Percentiles rank a stretch among this genome's conserved stretches.
Conservation (phyloP, 2,888 invertebrate species). For the Chouioia cunea region DNA sequence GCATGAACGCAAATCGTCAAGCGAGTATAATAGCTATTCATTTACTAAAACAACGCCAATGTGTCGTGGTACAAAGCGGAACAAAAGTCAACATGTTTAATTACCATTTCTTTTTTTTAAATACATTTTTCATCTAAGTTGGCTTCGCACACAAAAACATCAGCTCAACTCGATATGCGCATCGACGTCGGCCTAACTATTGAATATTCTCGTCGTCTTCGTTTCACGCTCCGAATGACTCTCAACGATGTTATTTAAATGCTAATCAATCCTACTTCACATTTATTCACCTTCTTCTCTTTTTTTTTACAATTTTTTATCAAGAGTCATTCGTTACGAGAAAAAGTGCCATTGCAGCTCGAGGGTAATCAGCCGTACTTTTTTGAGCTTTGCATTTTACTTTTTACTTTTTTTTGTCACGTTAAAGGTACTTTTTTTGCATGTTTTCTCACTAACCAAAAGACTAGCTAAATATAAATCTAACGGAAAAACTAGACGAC, state of each 20-base stretch:
- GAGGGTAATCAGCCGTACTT: neutral
- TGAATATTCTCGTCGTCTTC: slow-evolving; percentile 5
- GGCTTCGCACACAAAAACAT: slow-evolving; percentile 19
- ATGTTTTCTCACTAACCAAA: slow-evolving; percentile 37
- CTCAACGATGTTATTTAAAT: slow-evolving; percentile 3
- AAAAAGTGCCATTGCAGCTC: neutral
- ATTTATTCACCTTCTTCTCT: too few species aligned
- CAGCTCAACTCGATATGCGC: slow-evolving; percentile 37
- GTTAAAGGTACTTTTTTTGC: neutral
- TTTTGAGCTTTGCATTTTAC: too few species aligned
- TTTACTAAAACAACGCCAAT: neutral
- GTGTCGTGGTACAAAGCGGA: neutral
- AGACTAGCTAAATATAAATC: slow-evolving; percentile 40
- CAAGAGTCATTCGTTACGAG: too few species aligned
- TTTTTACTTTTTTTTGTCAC: too few species aligned
- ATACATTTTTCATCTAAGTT: too few species aligned
- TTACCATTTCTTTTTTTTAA: too few species aligned
- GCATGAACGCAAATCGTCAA: slow-evolving; percentile 10
- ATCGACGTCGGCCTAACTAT: slow-evolving; percentile 11
- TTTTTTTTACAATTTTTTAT: too few species aligned
- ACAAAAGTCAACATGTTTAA: too few species aligned
- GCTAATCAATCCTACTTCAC: too few species aligned
- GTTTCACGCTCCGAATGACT: slow-evolving; percentile 22
- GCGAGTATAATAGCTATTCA: neutral
- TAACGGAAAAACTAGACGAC: slow-evolving; percentile 47